phyloP scores from a whole-genome alignment of 2,888 invertebrate genomes.

The Papilio elwesi region DNA sequence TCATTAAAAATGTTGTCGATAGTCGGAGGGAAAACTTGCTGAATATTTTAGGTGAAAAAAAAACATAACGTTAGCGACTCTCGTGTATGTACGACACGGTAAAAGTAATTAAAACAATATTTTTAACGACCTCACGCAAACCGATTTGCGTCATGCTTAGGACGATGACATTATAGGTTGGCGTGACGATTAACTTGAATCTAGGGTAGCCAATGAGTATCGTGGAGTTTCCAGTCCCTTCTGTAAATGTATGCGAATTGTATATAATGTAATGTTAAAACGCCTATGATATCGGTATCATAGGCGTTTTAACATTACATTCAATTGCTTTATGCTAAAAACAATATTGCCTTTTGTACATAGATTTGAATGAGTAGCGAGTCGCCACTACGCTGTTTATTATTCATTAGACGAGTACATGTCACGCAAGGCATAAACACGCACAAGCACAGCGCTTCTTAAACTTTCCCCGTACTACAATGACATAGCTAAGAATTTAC shows the following conservation, averaged over 20 bases:
- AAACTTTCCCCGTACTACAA: constrained; percentile 63
- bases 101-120: constrained; percentile 82
- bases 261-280: no score
- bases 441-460: constrained; percentile 74
- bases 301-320: constrained; percentile 63
- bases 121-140: constrained; percentile 72
- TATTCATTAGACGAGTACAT: constrained; percentile 80
- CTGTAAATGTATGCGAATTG: constrained; percentile 57
- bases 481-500: constrained; percentile 12
- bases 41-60: constrained; percentile 55
- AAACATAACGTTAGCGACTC: constrained; percentile 66
- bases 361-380: constrained; percentile 80
- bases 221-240: constrained; percentile 46
- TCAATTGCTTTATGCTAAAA: constrained; percentile 73
- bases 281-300: no score
- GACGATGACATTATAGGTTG: constrained; percentile 55
- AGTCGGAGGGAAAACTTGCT: constrained; percentile 55
- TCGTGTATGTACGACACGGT: constrained; percentile 59
- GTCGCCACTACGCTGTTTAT: constrained; percentile 78
- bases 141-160: constrained; percentile 63
- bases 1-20: constrained; percentile 55
- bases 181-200: constrained; percentile 50
- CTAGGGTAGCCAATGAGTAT: constrained; percentile 52
- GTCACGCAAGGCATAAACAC: constrained; percentile 79
- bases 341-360: constrained; percentile 75